Evolutionary conservation across 2,113 vertebrate genomes (phyloP), one percentile per base, ranked within the genome.

Genomic region (Hymenochirus boettgeri): DNA sequence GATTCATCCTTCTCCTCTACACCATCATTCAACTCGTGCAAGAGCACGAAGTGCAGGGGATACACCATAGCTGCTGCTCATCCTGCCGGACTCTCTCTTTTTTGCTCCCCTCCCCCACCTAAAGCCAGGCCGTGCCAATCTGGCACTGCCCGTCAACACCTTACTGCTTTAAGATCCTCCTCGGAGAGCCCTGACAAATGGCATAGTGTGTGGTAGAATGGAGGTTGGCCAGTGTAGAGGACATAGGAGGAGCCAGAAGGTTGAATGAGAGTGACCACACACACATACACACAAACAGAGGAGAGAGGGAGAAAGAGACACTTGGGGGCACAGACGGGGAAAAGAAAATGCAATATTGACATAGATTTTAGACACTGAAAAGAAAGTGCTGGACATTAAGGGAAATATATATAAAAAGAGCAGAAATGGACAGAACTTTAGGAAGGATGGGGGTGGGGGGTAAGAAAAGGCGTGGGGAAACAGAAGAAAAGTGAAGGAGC

Each of bases 141-240:
- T 75, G 81, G 85, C 89, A 13, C 54, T 48, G 63, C 63, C 63
- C 63, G n/a, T 57, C 94, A 91, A 94, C 93, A 96, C 93, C 92
- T 94, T 93, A 86, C 91, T 93, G 92, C 90, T 86, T 92, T 92
- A 92, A 94, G 90, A 94, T 94, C 89, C 90, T 92, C 92, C 92
- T 87, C 90, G 91, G 93, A 93, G 92, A 90, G 76, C 78, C 80
- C 73, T 79, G 81, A 82, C 82, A 87, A 83, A 82, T 82, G 83
- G 76, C 77, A 82, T 86, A 88, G 80, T 79, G 82, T 73, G 81
- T 84, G n/a, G n/a, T n/a, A n/a, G 82, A 83, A 78, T 80, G 80
- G 89, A 88, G 87, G 86, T 90, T 92, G 91, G 88, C 89, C 88
- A 86, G 45, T 8, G 85, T 80, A 85, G 85, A 84, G 82, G 83